A percentile compares a stretch with the other conserved stretches of the same genome.
Conservation (phyloP, 92 coral and sea anemone species). For the Zoanthus gigantus region DNA sequence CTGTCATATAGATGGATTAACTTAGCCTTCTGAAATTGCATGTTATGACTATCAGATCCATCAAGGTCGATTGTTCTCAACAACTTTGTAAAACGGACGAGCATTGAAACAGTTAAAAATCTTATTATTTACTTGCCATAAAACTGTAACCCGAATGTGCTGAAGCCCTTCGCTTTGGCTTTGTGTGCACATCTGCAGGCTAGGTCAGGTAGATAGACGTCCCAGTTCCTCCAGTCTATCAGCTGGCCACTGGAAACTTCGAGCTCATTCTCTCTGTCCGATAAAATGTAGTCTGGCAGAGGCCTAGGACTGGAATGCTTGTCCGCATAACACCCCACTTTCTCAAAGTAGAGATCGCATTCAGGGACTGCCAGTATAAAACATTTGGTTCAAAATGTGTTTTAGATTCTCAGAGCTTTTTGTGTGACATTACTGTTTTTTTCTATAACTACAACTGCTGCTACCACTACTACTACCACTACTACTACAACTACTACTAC, state of each 20-base stretch:
- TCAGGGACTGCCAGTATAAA: neutral
- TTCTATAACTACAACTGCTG: neutral
- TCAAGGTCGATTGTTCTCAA: too few species aligned
- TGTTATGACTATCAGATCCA: too few species aligned
- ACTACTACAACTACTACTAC: neutral
- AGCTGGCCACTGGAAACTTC: constrained; percentile 58
- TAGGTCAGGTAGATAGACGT: constrained; percentile 74
- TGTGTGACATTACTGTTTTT: too few species aligned
- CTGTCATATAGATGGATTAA: too few species aligned
- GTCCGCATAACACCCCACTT: constrained; percentile 84
- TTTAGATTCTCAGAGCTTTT: neutral
- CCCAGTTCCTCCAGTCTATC: constrained; percentile 94
- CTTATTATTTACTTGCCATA: constrained; percentile 64
- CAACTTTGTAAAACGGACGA: neutral
- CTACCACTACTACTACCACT: neutral
- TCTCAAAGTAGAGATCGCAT: constrained; percentile 76
- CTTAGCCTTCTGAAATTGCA: too few species aligned
- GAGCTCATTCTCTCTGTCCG: constrained; percentile 72
- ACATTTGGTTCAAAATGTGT: neutral
- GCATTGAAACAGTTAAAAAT: neutral
- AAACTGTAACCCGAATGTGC: constrained; percentile 85
- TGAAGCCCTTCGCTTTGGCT: constrained; percentile 65
- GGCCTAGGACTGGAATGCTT: constrained; percentile 64
- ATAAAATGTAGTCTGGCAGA: constrained; percentile 70
- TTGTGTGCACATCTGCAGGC: constrained; percentile 87